Conservation (phyloP, 2,888 invertebrate genomes). For the Syritta pipiens region DNA sequence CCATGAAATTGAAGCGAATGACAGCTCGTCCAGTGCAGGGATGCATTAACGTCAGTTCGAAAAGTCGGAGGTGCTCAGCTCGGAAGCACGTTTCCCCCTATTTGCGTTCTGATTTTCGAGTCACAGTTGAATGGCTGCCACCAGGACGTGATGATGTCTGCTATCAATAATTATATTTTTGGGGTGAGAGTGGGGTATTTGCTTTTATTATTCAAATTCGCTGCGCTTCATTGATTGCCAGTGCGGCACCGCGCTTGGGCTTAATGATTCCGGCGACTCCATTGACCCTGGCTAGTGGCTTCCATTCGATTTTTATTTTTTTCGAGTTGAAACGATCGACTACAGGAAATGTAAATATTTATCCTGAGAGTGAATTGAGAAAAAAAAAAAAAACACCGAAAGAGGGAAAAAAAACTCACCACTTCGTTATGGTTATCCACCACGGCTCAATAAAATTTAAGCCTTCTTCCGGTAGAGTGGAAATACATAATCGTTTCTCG, state of each 20-base stretch:
- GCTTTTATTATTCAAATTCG: slow-evolving; percentile 43
- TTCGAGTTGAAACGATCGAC: slow-evolving; percentile 1
- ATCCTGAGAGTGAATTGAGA: slow-evolving; percentile 21
- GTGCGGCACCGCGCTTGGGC: background rate
- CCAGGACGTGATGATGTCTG: slow-evolving; percentile 10
- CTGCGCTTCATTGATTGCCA: slow-evolving; percentile 44
- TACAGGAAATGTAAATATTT: slow-evolving; percentile 37
- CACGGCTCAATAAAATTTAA: slow-evolving; percentile 64
- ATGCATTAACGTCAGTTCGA: slow-evolving; percentile 41
- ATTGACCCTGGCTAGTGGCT: slow-evolving; percentile 8
- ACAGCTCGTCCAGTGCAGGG: slow-evolving; percentile 22
- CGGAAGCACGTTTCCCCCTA: slow-evolving; percentile 12
- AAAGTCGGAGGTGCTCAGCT: too few relatives aligned
- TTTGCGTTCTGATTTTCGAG: slow-evolving; percentile 31
- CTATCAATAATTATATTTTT: slow-evolving; percentile 43
- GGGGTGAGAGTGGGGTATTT: slow-evolving; percentile 19
- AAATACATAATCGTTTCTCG: slow-evolving; percentile 55
- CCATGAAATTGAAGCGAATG: slow-evolving; percentile 33
- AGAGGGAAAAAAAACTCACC: slow-evolving; percentile 31
- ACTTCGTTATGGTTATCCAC: slow-evolving; percentile 56
- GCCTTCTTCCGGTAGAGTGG: slow-evolving; percentile 62
- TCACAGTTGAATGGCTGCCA: slow-evolving; percentile 37
- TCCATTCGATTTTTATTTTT: background rate
- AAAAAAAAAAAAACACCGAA: too few relatives aligned
- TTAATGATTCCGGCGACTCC: background rate